phyloP scores from a whole-genome alignment of 30 jellyfish, hydroid and myxozoan species.

The Aurelia sp. region DNA sequence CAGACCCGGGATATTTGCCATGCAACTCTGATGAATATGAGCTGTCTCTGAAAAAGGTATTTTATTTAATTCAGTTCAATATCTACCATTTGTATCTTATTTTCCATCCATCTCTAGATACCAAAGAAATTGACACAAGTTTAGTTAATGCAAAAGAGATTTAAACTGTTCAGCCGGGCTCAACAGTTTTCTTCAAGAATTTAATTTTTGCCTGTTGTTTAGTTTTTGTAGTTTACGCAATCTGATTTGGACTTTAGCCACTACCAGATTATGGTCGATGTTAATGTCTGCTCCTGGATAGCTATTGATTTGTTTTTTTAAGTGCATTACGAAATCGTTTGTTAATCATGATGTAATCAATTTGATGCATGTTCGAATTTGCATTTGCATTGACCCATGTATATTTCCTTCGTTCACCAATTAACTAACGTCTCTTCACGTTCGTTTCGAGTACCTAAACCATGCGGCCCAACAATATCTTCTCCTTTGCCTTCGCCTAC shows the following conservation, averaged over 20 bases:
- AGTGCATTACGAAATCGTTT: constrained; percentile 25
- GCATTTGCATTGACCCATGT: neutral
- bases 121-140: too few relatives aligned
- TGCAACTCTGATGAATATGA: constrained; percentile 88
- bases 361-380: constrained; percentile 25
- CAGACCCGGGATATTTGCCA: constrained; percentile 90
- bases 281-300: constrained; percentile 47
- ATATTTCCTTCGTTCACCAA: too few relatives aligned
- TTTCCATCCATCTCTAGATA: too few relatives aligned
- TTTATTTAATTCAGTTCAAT: neutral
- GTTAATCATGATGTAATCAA: constrained; percentile 32
- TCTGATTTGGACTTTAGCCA: constrained; percentile 10
- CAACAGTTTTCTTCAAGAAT: too few relatives aligned
- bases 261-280: constrained; percentile 15
- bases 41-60: constrained; percentile 83
- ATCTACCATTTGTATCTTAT: too few relatives aligned
- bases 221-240: constrained; percentile 14
- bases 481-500: too few relatives aligned
- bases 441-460: too few relatives aligned
- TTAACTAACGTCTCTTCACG: too few relatives aligned
- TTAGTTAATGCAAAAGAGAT: too few relatives aligned
- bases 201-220: neutral
- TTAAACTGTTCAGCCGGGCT: too few relatives aligned
- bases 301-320: constrained; percentile 34
- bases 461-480: too few relatives aligned